Percentiles rank a stretch among this genome's conserved stretches.
These are phyloP conservation scores for Tokudaia muenninki DNA, from an alignment of 2,797 vertebrate species.

Conservation along the genomic window DNA sequence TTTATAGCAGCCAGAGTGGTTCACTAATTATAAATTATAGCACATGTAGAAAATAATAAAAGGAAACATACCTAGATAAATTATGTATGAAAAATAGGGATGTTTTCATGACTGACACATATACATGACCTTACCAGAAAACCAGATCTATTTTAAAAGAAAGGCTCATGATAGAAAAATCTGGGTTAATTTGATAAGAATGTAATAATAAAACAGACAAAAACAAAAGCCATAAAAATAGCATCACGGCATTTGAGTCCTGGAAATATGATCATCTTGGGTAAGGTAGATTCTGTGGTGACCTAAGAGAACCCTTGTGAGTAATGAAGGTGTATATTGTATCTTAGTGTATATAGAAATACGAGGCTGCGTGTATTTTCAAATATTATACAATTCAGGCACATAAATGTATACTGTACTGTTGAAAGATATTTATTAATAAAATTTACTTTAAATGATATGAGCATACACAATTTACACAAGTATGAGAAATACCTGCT, in stretches of 20 bases:
- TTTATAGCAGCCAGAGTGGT: neutral
- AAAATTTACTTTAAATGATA: neutral
- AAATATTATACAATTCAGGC: neutral
- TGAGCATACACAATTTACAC: neutral
- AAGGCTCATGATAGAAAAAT: neutral
- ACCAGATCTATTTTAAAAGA: neutral
- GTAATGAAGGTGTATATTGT: neutral
- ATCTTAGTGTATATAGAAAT: neutral
- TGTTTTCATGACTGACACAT: neutral
- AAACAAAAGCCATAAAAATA: neutral
- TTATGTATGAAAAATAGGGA: neutral
- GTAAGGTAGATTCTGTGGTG: neutral
- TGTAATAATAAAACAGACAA: neutral
- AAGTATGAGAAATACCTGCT: neutral
- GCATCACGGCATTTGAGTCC: neutral
- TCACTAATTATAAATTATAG: neutral
- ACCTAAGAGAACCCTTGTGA: rapidly evolving
- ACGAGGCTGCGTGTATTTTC: neutral
- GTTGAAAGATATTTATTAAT: neutral
- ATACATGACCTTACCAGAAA: neutral
- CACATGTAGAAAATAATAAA: neutral
- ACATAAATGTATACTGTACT: neutral
- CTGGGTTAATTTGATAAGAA: neutral
- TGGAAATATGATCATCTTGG: neutral
- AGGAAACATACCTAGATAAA: neutral